Conservation (phyloP, 2,888 invertebrate genomes). For the Pegoplata infirma region DNA sequence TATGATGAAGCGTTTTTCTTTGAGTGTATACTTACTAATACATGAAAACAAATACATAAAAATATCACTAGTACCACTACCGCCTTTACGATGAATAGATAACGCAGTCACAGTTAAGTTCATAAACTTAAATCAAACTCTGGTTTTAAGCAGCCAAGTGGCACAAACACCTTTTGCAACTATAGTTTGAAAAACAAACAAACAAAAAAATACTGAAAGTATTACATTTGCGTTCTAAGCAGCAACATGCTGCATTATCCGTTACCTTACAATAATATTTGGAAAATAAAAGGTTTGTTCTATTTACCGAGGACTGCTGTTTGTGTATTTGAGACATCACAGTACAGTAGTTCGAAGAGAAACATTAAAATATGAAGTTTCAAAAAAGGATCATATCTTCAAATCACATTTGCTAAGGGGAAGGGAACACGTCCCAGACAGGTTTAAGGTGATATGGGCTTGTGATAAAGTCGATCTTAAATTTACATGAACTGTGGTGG, state of each 20-base stretch:
- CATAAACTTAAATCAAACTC: constrained; percentile 49
- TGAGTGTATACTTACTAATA: no score
- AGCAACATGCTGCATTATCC: background rate
- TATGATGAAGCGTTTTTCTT: no score
- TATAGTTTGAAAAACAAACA: background rate
- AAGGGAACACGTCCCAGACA: no score
- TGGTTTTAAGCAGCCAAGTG: constrained; percentile 29
- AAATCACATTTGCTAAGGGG: no score
- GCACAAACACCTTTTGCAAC: constrained; percentile 28
- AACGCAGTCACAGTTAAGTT: constrained; percentile 39
- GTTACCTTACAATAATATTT: background rate
- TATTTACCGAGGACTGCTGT: background rate
- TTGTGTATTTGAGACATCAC: background rate
- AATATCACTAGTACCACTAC: background rate
- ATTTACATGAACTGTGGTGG: no score
- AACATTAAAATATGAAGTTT: no score
- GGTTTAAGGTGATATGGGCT: no score
- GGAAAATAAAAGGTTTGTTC: background rate
- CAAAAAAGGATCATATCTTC: no score
- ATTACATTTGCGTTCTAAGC: background rate
- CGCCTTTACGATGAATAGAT: background rate
- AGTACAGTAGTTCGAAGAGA: background rate
- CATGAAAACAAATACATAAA: background rate
- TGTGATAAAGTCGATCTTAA: no score
- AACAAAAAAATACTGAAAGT: background rate